phyloP scores from a whole-genome alignment of 2,797 vertebrate species.

The Hipposideros larvatus region DNA sequence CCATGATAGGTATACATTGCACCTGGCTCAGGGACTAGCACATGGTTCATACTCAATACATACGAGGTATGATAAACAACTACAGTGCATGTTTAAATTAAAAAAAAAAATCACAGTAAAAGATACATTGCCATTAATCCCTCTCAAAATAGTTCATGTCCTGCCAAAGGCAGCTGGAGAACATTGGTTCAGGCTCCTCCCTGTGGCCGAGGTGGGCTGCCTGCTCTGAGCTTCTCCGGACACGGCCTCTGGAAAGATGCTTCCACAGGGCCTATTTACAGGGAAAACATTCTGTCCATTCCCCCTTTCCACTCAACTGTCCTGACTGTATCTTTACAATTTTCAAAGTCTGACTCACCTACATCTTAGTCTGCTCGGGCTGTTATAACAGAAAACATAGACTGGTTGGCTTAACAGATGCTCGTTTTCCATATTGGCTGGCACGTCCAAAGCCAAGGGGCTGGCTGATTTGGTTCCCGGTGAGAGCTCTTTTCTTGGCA shows the following conservation, averaged over 20 bases:
- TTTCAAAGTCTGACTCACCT: background rate
- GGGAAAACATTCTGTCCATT: background rate
- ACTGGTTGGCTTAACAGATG: background rate
- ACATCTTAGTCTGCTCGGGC: background rate
- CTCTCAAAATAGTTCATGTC: background rate
- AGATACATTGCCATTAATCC: no score
- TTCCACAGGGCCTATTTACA: background rate
- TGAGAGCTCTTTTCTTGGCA: background rate
- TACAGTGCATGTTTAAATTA: no score
- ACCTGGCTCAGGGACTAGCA: background rate
- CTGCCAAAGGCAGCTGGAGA: background rate
- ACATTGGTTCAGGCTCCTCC: background rate
- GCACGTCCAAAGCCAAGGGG: background rate
- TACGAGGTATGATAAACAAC: no score
- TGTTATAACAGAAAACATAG: background rate
- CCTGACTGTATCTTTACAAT: background rate
- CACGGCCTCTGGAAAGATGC: background rate
- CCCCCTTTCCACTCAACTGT: background rate
- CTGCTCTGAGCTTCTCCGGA: background rate
- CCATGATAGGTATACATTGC: accelerated
- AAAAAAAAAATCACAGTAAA: no score
- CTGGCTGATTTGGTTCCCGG: background rate
- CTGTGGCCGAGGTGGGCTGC: background rate
- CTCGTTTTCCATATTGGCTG: background rate
- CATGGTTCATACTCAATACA: background rate